A percentile compares a stretch with the other conserved stretches of the same genome.
phyloP scores from a whole-genome alignment of 2,113 vertebrate genomes.

The Gavialis gangeticus region DNA sequence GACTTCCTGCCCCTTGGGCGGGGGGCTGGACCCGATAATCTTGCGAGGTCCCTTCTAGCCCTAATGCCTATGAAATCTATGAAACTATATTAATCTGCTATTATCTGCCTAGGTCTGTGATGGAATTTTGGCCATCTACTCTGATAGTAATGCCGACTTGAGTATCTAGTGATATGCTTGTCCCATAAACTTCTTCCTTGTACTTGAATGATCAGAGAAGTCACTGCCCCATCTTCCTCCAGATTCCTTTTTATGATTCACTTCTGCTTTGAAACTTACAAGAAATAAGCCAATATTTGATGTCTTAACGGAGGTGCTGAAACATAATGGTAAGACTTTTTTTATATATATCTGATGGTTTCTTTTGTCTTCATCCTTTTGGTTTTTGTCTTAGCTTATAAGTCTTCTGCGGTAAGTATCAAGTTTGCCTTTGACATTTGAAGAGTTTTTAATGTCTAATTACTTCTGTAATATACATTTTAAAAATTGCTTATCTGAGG shows the following conservation, averaged over 20 bases:
- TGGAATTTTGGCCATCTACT: slow-evolving; percentile 30
- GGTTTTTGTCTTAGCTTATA: neutral
- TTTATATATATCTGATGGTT: neutral
- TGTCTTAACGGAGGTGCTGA: neutral
- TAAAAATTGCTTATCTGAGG: neutral
- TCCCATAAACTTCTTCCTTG: neutral
- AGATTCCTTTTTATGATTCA: neutral
- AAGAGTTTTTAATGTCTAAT: neutral
- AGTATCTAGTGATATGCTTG: neutral
- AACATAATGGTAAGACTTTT: neutral
- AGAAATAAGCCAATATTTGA: neutral
- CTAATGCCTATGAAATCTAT: too few species aligned
- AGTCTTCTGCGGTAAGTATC: neutral
- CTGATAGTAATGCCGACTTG: neutral
- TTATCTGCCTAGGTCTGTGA: neutral
- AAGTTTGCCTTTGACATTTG: neutral
- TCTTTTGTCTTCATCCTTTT: neutral
- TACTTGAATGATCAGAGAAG: neutral
- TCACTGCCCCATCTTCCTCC: neutral
- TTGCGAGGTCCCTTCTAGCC: too few species aligned
- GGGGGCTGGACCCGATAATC: too few species aligned
- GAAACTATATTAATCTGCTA: slow-evolving; percentile 5
- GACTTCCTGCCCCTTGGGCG: too few species aligned
- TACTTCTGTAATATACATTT: neutral
- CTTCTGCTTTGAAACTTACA: neutral